Percentiles rank a stretch among this genome's conserved stretches.
phyloP scores from a whole-genome alignment of 2,888 invertebrate species.

The Spodoptera picta region DNA sequence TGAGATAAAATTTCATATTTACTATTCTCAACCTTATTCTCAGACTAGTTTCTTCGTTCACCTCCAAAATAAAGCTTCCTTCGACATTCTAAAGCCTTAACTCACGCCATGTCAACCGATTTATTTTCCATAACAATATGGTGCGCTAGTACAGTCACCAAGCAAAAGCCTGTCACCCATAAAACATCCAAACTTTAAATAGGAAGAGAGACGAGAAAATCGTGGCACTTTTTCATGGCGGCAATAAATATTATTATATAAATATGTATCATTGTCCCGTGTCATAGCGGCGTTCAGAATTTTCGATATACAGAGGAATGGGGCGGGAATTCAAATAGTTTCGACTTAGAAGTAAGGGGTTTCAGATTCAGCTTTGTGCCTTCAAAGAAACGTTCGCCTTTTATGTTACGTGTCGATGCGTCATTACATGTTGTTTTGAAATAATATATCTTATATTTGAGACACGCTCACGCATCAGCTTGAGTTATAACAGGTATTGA shows the following conservation, averaged over 20 bases:
- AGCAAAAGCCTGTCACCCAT: constrained; percentile 60
- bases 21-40: neutral
- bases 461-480: constrained; percentile 32
- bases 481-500: constrained; percentile 35
- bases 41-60: neutral
- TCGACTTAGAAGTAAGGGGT: constrained; percentile 64
- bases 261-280: constrained; percentile 86
- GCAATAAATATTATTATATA: constrained; percentile 86
- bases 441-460: constrained; percentile 51
- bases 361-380: constrained; percentile 56
- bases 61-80: constrained; percentile 6
- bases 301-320: constrained; percentile 62
- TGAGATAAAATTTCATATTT: constrained; percentile 1
- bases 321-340: constrained; percentile 79
- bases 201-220: constrained; percentile 79
- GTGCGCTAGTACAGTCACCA: constrained; percentile 26
- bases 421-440: constrained; percentile 65
- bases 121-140: constrained; percentile 47
- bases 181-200: constrained; percentile 83
- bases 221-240: constrained; percentile 73
- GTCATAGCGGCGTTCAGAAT: constrained; percentile 71
- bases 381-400: constrained; percentile 65
- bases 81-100: constrained; percentile 8
- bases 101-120: constrained; percentile 17
- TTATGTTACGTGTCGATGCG: constrained; percentile 67